These are phyloP conservation scores for Ischnus inquisitorius DNA, from an alignment of 2,888 invertebrate genomes.

Conservation along the genomic window DNA sequence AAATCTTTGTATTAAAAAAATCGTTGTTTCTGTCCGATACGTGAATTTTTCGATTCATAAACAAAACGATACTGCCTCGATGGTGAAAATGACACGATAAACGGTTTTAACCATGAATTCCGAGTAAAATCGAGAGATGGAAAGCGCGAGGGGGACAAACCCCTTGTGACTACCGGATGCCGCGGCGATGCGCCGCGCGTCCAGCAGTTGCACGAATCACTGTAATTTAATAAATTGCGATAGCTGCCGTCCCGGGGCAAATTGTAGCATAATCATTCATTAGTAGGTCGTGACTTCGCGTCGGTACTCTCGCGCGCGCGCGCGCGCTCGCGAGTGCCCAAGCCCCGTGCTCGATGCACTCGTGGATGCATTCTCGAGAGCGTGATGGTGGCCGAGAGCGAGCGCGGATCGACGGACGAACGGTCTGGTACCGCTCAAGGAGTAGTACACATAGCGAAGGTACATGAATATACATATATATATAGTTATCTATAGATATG, in stretches of 20 bases:
- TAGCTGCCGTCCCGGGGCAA: constrained; percentile 84
- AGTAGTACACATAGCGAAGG: constrained; percentile 26
- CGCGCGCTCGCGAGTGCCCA: constrained; percentile 32
- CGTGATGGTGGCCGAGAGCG: constrained; percentile 29
- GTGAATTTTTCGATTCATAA: too few species aligned
- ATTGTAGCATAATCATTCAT: constrained; percentile 85
- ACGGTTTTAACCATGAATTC: not conserved
- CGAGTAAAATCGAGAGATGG: constrained; percentile 2
- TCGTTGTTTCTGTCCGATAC: too few species aligned
- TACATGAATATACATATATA: constrained; percentile 35
- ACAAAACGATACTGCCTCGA: too few species aligned
- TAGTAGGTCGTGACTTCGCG: constrained; percentile 84
- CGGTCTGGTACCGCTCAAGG: constrained; percentile 24
- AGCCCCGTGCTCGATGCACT: constrained; percentile 53
- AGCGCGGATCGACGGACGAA: constrained; percentile 39
- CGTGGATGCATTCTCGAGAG: constrained; percentile 29
- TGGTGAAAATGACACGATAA: constrained; percentile 4
- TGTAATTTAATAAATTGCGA: constrained; percentile 85
- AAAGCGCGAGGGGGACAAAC: constrained; percentile 26
- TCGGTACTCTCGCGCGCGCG: constrained; percentile 71
- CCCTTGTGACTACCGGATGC: constrained; percentile 78
- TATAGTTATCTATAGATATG: not conserved
- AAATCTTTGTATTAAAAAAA: not conserved
- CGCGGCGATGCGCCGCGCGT: constrained; percentile 72
- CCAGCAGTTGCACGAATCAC: constrained; percentile 80